phyloP scores from a whole-genome alignment of 2,113 vertebrate species.

The Nyctereutes procyonoides region DNA sequence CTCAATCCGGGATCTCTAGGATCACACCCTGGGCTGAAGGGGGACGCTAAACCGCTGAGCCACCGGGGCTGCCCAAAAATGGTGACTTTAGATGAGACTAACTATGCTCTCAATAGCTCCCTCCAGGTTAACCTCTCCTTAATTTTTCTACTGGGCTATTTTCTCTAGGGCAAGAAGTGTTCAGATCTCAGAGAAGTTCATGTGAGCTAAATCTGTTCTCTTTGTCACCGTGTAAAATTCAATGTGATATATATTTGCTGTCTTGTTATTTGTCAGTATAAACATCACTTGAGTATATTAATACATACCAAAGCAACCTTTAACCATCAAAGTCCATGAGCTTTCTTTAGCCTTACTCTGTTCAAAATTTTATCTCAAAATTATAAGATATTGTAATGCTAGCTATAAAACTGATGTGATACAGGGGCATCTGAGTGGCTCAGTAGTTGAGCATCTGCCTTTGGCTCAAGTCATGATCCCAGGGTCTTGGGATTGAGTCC shows the following conservation, averaged over 20 bases:
- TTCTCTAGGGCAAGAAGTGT: neutral
- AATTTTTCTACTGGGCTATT: neutral
- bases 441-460: too few species aligned
- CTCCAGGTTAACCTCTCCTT: neutral
- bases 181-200: neutral
- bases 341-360: neutral
- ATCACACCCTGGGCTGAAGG: too few species aligned
- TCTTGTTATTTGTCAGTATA: neutral
- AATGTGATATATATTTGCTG: neutral
- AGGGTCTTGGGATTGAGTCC: too few species aligned
- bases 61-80: neutral
- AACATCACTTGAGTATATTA: neutral
- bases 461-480: too few species aligned
- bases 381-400: neutral
- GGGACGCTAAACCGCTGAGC: too few species aligned
- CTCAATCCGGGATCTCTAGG: too few species aligned
- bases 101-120: neutral
- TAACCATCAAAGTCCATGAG: neutral
- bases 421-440: too few species aligned
- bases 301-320: neutral
- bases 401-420: neutral
- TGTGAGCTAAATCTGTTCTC: neutral
- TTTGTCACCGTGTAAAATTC: constrained; percentile 13
- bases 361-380: neutral
- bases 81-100: neutral